Evolutionary conservation across 2,113 vertebrate species (phyloP), one percentile per base, ranked within the genome.

Genomic region (Drymodes brunneopygia): DNA sequence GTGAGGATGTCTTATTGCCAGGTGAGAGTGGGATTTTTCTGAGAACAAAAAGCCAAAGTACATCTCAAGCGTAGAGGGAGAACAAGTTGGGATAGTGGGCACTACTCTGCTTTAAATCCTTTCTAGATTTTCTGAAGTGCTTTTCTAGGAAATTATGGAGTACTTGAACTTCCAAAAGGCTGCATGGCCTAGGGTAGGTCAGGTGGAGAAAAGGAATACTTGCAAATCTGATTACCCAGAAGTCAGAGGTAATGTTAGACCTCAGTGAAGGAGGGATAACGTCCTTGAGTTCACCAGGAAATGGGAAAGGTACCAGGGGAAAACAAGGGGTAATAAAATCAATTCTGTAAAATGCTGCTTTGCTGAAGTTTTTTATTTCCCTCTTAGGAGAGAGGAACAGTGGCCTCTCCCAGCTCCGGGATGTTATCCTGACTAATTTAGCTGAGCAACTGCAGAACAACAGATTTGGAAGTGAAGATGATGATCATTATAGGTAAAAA

Each of bases 401-500:
- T 10, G 99, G 99, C 54, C 98, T 99, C 56, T 99, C 99, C 28
- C 99, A 99, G 62, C 99, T 99, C 48, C 98, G 99, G 5, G 99
- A 99, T 29, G 99, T 99, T 65, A 99, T 99, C 95, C 98, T 99
- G 51, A 99, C 98, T 84, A 99, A 98, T 79, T 94, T 99, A 67
- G 98, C 99, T 12, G 99, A 99, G 66, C 99, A 99, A 81, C 98
- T 99, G 81, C 99, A 99, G 96, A 99, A 99, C 98, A 99, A 99
- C 96, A 98, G 99, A 91, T 99, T 99, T 97, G 99, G 99, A 58
- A 99, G 99, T 87, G 99, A 99, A 94, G 99, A 99, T 36, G 99
- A 99, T 60, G 99, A 99, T 85, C 99, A 99, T 95, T 99, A 99
- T 96, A 99, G 99, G 99, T 99, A 97, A 97, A 95, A 56, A 17